phyloP scores from a whole-genome alignment of 2,113 vertebrate genomes.

The Hippopotamus amphibius region DNA sequence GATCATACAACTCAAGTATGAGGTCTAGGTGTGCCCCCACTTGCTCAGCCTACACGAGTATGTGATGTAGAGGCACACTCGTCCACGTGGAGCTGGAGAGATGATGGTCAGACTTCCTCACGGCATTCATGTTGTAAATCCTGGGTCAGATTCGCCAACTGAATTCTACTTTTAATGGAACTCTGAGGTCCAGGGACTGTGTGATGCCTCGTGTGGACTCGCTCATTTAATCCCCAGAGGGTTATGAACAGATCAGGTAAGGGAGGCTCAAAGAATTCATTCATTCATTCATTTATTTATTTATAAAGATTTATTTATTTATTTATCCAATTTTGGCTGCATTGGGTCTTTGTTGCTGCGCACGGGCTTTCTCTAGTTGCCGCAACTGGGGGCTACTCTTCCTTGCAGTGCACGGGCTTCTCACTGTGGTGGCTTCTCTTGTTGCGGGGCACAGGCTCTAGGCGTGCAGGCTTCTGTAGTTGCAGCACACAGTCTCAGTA shows the following conservation, averaged over 20 bases:
- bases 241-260: rapidly evolving
- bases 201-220: rapidly evolving
- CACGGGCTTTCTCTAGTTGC: too few relatives aligned
- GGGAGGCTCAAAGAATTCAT: not conserved
- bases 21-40: rapidly evolving
- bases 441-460: too few relatives aligned
- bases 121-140: rapidly evolving
- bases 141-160: not conserved
- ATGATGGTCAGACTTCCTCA: not conserved
- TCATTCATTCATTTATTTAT: too few relatives aligned
- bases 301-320: too few relatives aligned
- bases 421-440: too few relatives aligned
- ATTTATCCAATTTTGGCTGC: too few relatives aligned
- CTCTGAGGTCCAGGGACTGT: rapidly evolving
- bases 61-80: rapidly evolving
- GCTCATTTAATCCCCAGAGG: too few relatives aligned
- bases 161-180: rapidly evolving
- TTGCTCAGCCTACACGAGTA: rapidly evolving
- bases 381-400: too few relatives aligned
- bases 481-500: too few relatives aligned
- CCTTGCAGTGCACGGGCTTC: too few relatives aligned
- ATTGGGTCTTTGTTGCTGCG: too few relatives aligned
- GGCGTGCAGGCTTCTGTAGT: too few relatives aligned
- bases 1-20: rapidly evolving
- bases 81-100: rapidly evolving